Evolutionary conservation across 53 echinoderm and acorn worm species (phyloP).

Genomic region (Pentamera pediparva): DNA sequence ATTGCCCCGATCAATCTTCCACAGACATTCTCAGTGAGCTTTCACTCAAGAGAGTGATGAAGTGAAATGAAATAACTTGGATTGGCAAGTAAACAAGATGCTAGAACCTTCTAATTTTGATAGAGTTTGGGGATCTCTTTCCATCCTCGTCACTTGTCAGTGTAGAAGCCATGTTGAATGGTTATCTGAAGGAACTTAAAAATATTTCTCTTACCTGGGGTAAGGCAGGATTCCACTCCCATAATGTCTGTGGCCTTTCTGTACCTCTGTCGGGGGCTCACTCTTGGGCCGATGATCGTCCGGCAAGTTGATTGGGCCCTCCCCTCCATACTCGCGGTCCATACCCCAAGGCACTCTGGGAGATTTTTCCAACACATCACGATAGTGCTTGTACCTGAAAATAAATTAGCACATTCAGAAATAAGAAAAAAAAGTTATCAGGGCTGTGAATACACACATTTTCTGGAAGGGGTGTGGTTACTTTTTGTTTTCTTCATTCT

Average conservation of each 20-base stretch:
- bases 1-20: neutral
- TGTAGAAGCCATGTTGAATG: too few relatives aligned
- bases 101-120: neutral
- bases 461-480: too few relatives aligned
- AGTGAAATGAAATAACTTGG: neutral
- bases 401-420: too few relatives aligned
- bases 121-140: too few relatives aligned
- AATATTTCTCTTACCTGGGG: constrained; percentile 94
- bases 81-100: too few relatives aligned
- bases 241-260: constrained; percentile 92
- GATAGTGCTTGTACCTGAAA: constrained; percentile 63
- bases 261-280: constrained; percentile 92
- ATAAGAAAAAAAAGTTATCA: neutral
- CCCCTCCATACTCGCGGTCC: constrained; percentile 86
- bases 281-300: constrained; percentile 84
- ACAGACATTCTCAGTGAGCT: neutral
- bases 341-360: constrained; percentile 92
- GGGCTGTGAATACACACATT: too few relatives aligned
- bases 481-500: too few relatives aligned
- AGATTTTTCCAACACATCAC: constrained; percentile 80
- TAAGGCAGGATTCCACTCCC: constrained; percentile 76
- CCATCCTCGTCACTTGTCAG: too few relatives aligned
- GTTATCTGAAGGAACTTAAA: too few relatives aligned
- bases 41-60: neutral
- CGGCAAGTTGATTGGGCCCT: constrained; percentile 77